Evolutionary conservation across 2,113 vertebrate species (phyloP), one percentile per base, ranked within the genome.

Genomic region (Bubo bubo): DNA sequence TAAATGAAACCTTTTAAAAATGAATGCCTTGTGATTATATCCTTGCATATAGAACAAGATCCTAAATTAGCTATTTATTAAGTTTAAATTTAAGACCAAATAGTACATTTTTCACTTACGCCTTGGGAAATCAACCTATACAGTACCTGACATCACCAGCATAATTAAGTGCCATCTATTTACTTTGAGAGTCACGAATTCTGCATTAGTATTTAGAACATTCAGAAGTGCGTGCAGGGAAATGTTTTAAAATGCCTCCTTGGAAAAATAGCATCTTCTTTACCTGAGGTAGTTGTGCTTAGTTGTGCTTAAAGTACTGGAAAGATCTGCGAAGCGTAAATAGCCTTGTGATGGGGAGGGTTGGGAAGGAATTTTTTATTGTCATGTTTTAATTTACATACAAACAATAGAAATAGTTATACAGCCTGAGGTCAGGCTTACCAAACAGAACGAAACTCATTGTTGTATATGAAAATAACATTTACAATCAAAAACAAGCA

Each of bases 11-110:
- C 98, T 98, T 99, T 99, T 98, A 99, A 99, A 98, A 99, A 99
- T 98, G 98, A 99, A 99, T 99, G 99, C 98, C 98, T 99, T 98
- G 98, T 98, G 98, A 99, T 99, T 99, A 99, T 99, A 99, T 99
- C 99, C 98, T 99, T 99, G 99, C 98, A 98, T 98, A 98, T 97
- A 98, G 98, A 98, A 98, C 98, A 98, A 98, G 98, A 98, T 99
- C 99, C 99, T 99, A 99, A 99, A 99, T 99, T 99, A 99, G 99
- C 99, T 99, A 99, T 99, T 99, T 99, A 99, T 99, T 99, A 99
- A 99, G 98, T 98, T 98, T 98, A 98, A 99, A 99, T 98, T 99
- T 99, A 99, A 99, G 98, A 99, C 98, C 98, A 98, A 98, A 98
- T 98, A 98, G 97, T 98, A 97, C 98, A 98, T 98, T 98, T 98